Evolutionary conservation across 2,797 vertebrate species (phyloP).

Genomic region (Girardinus metallicus): DNA sequence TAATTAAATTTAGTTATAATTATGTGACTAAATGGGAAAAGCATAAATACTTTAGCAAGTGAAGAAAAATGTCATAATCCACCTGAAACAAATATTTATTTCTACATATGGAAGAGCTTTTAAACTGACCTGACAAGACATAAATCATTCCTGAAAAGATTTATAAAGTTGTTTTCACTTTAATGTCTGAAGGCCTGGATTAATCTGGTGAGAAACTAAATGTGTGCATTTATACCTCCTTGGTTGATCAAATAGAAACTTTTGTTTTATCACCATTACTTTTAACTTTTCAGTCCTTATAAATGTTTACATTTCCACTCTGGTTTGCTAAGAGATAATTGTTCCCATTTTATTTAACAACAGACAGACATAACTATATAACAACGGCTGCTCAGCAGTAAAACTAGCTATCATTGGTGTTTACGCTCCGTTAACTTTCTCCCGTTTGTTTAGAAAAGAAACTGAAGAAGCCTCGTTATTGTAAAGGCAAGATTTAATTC

Average conservation of each 20-base stretch:
- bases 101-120: not conserved
- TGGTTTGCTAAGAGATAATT: not conserved
- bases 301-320: not conserved
- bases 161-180: not conserved
- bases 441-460: not conserved
- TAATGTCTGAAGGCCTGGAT: not conserved
- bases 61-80: not conserved
- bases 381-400: not conserved
- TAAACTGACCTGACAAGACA: not conserved
- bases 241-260: not conserved
- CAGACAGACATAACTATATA: not conserved
- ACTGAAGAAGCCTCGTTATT: not conserved
- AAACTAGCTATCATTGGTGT: not conserved
- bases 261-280: not conserved
- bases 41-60: not conserved
- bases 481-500: not conserved
- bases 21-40: not conserved
- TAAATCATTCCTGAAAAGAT: not conserved
- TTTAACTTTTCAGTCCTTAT: not conserved
- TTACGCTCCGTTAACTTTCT: not conserved
- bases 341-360: not conserved
- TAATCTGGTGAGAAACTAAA: not conserved
- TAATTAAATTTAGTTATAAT: not conserved
- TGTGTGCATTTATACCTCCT: not conserved
- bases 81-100: not conserved